Evolutionary conservation across 1,140 invertebrate species (phyloP), one percentile per base, ranked within the genome.

Genomic region (Drosophila tsacasi): DNA sequence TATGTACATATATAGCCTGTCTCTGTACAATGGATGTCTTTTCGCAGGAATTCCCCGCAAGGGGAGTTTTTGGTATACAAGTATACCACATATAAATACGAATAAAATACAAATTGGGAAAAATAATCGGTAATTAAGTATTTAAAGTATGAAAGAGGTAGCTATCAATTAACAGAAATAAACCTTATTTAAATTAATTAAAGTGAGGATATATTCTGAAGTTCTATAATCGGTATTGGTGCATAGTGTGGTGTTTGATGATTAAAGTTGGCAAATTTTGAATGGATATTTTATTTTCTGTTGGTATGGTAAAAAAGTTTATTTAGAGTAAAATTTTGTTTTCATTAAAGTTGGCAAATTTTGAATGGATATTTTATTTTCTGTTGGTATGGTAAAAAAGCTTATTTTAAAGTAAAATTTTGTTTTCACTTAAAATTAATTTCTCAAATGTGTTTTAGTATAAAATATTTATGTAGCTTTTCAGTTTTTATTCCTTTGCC

Each of bases 1-100:
- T 73, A 13, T n/a, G n/a, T n/a, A n/a, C n/a, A n/a, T n/a, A n/a
- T 19, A 46, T 37, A 13, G 63, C 47, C 65, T 44, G 49, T 27
- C 19, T 35, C 47, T n/a, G 25, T 19, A 21, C 60, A 64, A 64
- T 63, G 35, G 65, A n/a, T 32, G 37, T 63, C 32, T 65, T 65
- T n/a, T 27, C 9, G 21, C 15, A 35, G 49, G 19, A 68, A 66
- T 19, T 67, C 67, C 67, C 62, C 62, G 5, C 2, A 15, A 5
- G 49, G 67, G 67, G 32, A 19, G 23, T 71, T 67, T 69, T 27
- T 23, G 15, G 23, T 23, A 5, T 13, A 23, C 44, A 5, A 23
- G 23, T 23, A 5, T 13, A 23, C 44, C 5, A 25, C 5, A 47
- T 2, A 23, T 5, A 25, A 17, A 9, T 5, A n/a, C 23, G 4